Conservation (phyloP, 1,140 invertebrate species). For the Drosophila sulfurigaster region DNA sequence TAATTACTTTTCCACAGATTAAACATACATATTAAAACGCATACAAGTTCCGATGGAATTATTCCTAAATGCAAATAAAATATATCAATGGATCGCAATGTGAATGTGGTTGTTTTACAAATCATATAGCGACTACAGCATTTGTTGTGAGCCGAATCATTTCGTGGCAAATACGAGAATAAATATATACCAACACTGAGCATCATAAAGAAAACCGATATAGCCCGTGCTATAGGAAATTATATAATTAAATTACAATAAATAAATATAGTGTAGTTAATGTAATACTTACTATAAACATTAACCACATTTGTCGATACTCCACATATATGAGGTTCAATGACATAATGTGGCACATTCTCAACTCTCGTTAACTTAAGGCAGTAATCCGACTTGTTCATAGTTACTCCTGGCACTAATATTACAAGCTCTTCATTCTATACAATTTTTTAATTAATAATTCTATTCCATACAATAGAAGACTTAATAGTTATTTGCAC, state of each 20-base stretch:
- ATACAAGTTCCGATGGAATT: neutral
- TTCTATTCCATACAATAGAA: no score
- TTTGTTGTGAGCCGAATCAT: slow-evolving; percentile 9
- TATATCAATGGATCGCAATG: neutral
- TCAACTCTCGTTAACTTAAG: neutral
- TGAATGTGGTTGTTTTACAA: slow-evolving; percentile 7
- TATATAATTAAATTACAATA: neutral
- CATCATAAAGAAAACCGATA: slow-evolving; percentile 9
- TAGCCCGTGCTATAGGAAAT: neutral
- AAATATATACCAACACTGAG: neutral
- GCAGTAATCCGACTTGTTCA: neutral
- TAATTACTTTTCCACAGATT: neutral
- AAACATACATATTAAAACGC: neutral
- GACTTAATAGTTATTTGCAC: no score
- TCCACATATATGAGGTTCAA: slow-evolving; percentile 1
- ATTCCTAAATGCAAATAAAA: neutral
- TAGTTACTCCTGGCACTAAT: neutral
- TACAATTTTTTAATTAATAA: no score
- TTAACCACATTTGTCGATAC: neutral
- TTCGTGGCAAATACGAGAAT: neutral
- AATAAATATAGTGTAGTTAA: neutral
- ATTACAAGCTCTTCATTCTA: neutral
- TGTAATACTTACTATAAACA: neutral
- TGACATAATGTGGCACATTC: neutral
- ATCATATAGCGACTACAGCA: slow-evolving; percentile 10